Percentiles rank a stretch among this genome's conserved stretches.
These are phyloP conservation scores for Acinonyx jubatus DNA, from an alignment of 2,113 vertebrate species.

Conservation along the genomic window DNA sequence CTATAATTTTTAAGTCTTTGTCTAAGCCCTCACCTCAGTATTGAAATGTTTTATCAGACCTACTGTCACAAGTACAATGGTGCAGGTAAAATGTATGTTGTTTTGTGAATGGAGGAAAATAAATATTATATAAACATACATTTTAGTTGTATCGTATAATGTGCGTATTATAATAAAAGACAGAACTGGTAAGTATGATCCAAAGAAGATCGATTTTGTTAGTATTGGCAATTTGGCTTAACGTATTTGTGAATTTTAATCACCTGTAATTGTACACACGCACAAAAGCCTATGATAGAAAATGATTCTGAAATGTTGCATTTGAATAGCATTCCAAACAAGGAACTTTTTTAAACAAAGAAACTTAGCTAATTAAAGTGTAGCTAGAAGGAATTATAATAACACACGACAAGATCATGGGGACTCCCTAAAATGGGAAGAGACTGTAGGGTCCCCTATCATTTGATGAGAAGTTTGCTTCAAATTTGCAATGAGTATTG, in stretches of 20 bases:
- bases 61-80: neutral
- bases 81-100: neutral
- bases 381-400: neutral
- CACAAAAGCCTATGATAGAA: neutral
- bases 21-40: neutral
- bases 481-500: neutral
- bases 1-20: neutral
- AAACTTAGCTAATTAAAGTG: neutral
- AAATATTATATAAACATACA: neutral
- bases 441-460: neutral
- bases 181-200: neutral
- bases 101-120: constrained; percentile 1
- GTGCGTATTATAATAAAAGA: neutral
- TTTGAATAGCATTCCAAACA: neutral
- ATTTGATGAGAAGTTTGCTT: neutral
- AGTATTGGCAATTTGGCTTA: neutral
- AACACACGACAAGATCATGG: neutral
- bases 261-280: neutral
- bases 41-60: neutral
- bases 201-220: neutral
- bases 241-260: neutral
- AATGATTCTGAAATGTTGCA: neutral
- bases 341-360: neutral
- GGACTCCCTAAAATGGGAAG: neutral
- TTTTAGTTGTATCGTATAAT: neutral